These are phyloP conservation scores for Oostethus manadensis DNA, from an alignment of 2,113 vertebrate species.

Conservation along the genomic window DNA sequence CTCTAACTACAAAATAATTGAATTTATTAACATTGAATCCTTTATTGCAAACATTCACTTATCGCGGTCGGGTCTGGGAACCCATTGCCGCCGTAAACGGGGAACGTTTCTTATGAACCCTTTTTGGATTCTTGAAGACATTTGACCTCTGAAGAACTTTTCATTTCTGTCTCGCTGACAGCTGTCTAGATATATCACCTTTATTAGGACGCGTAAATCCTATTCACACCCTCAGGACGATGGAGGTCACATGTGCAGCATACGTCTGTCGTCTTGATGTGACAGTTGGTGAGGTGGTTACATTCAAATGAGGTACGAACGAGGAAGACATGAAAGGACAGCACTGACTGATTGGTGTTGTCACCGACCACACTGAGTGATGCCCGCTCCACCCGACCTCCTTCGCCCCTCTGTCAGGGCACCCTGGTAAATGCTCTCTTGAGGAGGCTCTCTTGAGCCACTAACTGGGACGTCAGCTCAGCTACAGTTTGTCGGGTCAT, in stretches of 20 bases:
- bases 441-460: background rate
- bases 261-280: background rate
- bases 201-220: background rate
- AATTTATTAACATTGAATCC: too few relatives aligned
- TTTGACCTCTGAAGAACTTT: background rate
- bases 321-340: background rate
- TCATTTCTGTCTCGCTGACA: background rate
- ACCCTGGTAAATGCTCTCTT: background rate
- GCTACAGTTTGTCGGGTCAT: background rate
- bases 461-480: background rate
- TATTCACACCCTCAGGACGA: background rate
- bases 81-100: too few relatives aligned
- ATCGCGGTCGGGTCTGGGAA: too few relatives aligned
- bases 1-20: too few relatives aligned
- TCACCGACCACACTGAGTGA: slow-evolving; percentile 1
- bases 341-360: slow-evolving; percentile 4
- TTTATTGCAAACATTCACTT: too few relatives aligned
- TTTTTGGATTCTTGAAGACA: background rate
- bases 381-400: background rate
- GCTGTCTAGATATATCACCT: too few relatives aligned
- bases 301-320: slow-evolving; percentile 4
- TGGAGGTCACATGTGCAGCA: background rate
- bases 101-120: background rate
- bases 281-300: background rate
- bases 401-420: background rate